Evolutionary conservation across 1,140 invertebrate genomes (phyloP), one percentile per base, ranked within the genome.

Genomic region (Hydropsyche tenuis): DNA sequence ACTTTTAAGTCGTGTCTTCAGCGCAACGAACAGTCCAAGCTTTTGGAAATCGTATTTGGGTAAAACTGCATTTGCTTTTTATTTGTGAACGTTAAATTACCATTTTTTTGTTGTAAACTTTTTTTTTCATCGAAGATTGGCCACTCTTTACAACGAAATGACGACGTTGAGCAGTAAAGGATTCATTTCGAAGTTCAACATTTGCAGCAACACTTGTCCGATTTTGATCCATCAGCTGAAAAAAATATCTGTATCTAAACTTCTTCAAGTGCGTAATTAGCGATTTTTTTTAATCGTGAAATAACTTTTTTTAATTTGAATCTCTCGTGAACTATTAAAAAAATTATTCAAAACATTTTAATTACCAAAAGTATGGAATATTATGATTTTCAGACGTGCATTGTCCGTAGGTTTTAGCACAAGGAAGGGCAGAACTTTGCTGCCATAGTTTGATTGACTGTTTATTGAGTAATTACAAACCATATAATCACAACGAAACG

Each of bases 121-220:
- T 4, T 37, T 37, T 3, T 46, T 68, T 30, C 20, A 1, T 56
- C 1, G 79, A 37, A 85, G 84, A 64, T 79, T 86, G 76, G 81
- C 83, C n/a, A 80, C 76, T 20, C 80, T 83, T 51, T 85, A 85
- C 72, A 86, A 86, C 71, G 80, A 86, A 72, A 77, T 86, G 43
- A 80, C 82, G 12, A 81, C 82, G 6, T 73, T 85, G 30, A 86
- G 83, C 71, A 82, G 82, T 64, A 85, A 84, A 72, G 82, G 79
- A 64, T 86, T 85, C 66, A 80, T 79, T 27, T 75, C 79, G 0
- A 85, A 84, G 71, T 86, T 85, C 71, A 84, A 83, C 73, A 79
- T 83, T n/a, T 83, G 85, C 75, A 86, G 85, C 76, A 86, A 86
- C 71, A 82, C 83, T 1, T 86, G 83, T 69, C 84, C 85, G 0